Evolutionary conservation across 2,113 vertebrate genomes (phyloP).

Genomic region (Oreotrochilus melanogaster): DNA sequence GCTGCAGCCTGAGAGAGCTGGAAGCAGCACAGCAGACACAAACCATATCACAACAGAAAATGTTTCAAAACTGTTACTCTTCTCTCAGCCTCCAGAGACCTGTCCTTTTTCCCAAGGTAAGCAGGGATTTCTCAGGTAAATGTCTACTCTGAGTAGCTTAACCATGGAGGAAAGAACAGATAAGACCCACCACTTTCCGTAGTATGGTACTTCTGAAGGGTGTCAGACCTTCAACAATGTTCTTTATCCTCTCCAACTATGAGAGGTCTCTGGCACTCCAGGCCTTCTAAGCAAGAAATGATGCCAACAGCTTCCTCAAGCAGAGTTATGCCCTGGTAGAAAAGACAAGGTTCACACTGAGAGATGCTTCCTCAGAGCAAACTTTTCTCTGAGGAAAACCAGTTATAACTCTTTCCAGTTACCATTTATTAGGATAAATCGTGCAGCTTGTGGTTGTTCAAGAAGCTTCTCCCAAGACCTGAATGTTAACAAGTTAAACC

Average conservation of each 20-base stretch:
- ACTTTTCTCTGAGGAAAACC: background rate
- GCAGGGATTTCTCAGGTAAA: background rate
- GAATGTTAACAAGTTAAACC: background rate
- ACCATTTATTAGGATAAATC: background rate
- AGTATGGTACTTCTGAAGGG: background rate
- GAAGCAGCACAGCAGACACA: background rate
- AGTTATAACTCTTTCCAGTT: background rate
- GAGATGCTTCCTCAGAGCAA: background rate
- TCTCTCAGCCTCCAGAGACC: background rate
- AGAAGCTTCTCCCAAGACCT: background rate
- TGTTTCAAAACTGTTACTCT: background rate
- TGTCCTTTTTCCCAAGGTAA: background rate
- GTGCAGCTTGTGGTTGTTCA: background rate
- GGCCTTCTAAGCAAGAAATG: background rate
- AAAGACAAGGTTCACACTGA: background rate
- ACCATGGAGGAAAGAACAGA: background rate
- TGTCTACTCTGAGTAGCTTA: background rate
- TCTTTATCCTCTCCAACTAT: background rate
- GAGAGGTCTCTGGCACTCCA: background rate
- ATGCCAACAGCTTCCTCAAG: background rate
- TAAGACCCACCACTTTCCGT: background rate
- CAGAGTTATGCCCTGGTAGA: background rate
- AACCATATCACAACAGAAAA: background rate
- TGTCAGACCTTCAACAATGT: fast-evolving
- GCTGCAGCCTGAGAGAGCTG: background rate